Base-by-base conservation (phyloP, 2,797 vertebrate species). In the Oreochromis grahami region DNA sequence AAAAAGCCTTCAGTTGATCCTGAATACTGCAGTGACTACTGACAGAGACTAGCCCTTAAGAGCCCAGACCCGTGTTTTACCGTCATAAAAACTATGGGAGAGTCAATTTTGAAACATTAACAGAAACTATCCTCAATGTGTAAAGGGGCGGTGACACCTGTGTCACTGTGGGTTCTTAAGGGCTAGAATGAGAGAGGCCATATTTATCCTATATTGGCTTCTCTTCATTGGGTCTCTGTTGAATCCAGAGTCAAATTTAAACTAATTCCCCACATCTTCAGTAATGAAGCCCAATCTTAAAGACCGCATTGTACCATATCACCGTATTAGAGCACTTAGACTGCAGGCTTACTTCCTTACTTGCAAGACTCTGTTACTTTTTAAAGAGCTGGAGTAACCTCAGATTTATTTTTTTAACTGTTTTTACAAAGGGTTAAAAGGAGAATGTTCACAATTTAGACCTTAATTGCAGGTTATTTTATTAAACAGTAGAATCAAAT, bases 301-400 rank as follows among this genome's bases (percentile, higher is more conserved):
- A 58, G 55, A 58, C 26, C 14, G 32, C 1, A 17, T 58, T 3
- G 13, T 55, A 56, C 55, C 26, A 29, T 29, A 56, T 32, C 26
- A 3, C 29, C 0, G 5, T 56, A 56, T 56, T 56, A 56, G 55
- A 58, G 55, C 55, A 58, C 55, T 58, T 32, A 32, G 55, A 32
- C 55, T 26, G 32, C 55, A 32, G 29, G 29, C 55, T 58, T 58
- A 58, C 29, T 58, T 0, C 29, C 0, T 58, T 58, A 6, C 14
- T 32, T 19, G 26, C 15, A 58, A 58, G 15, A 60, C 29, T 60
- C 7, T 34, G 6, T 34, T 60, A 60, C 8, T 60, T 1, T 60
- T 60, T 7, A 34, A 34, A 60, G 0, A 29, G 56, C 56, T 60
- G 19, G 15, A 34, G 29, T 34, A 60, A 60, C 56, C 29, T 19